Evolutionary conservation across 2,888 invertebrate genomes (phyloP).

Genomic region (Lingula anatina): DNA sequence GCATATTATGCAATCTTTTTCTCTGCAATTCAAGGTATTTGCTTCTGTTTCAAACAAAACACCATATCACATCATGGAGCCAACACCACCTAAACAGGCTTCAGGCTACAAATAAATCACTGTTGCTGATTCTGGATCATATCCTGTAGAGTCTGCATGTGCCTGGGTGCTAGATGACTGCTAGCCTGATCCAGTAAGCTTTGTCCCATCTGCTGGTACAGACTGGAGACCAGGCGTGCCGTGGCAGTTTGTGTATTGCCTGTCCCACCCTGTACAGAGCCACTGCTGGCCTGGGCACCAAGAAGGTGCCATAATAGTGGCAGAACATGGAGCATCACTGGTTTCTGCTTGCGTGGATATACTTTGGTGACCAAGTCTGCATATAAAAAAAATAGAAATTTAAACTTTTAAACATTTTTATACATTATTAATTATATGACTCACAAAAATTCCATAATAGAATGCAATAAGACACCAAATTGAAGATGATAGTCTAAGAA

Average conservation of each 20-base stretch:
- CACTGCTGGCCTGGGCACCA: slow-evolving; percentile 31
- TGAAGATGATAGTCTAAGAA: too few relatives aligned
- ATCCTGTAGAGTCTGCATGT: slow-evolving; percentile 31
- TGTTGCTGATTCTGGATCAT: slow-evolving; percentile 5
- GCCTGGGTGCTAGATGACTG: slow-evolving; percentile 30
- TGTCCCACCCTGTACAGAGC: slow-evolving; percentile 31
- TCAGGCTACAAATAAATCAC: too few relatives aligned
- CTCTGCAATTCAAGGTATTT: too few relatives aligned
- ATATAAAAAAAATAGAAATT: slow-evolving; percentile 11
- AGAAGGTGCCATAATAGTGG: slow-evolving; percentile 47
- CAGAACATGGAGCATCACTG: slow-evolving; percentile 44
- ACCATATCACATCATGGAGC: too few relatives aligned
- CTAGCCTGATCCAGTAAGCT: slow-evolving; percentile 31
- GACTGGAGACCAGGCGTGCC: slow-evolving; percentile 20
- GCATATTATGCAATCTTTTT: too few relatives aligned
- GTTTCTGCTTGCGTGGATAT: slow-evolving; percentile 43
- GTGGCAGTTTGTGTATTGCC: slow-evolving; percentile 33
- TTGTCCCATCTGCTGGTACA: slow-evolving; percentile 35
- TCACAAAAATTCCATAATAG: neutral
- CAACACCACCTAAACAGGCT: too few relatives aligned
- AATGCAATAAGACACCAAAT: neutral
- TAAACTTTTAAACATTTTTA: neutral
- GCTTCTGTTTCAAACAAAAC: too few relatives aligned
- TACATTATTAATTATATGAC: neutral
- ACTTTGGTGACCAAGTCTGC: slow-evolving; percentile 39